These are phyloP conservation scores for Sesamia nonagrioides DNA, from an alignment of 1,140 invertebrate genomes.

Conservation along the genomic window DNA sequence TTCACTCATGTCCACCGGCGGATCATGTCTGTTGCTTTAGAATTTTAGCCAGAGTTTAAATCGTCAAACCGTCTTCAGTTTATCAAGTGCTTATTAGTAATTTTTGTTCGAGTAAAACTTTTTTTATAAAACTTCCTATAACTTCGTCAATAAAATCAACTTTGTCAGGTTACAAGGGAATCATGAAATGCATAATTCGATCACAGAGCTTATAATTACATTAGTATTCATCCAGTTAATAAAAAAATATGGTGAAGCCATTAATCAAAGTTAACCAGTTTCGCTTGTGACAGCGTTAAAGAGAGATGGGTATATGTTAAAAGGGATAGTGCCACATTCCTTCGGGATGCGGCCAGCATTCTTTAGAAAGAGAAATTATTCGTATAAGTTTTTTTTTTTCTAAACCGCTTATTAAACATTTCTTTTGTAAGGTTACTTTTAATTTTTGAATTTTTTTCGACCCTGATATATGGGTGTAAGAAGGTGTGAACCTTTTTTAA, in stretches of 20 bases:
- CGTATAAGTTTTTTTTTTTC: constrained; percentile 64
- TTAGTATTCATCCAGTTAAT: constrained; percentile 61
- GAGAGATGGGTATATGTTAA: constrained; percentile 62
- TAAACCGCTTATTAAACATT: constrained; percentile 67
- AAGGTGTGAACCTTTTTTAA: constrained; percentile 57
- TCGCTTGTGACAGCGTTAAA: constrained; percentile 57
- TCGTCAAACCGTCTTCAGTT: too few species aligned
- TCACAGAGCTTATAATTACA: constrained; percentile 63
- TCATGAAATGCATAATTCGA: constrained; percentile 1
- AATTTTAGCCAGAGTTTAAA: too few species aligned
- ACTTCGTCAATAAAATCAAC: background rate
- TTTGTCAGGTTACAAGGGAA: background rate
- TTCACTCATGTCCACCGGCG: too few species aligned
- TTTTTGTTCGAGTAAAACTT: too few species aligned
- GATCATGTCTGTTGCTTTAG: too few species aligned
- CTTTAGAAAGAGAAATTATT: constrained; percentile 79
- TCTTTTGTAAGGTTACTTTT: constrained; percentile 59
- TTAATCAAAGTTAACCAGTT: constrained; percentile 83
- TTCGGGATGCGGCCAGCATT: constrained; percentile 69
- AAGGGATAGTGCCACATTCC: constrained; percentile 77
- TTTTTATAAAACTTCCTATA: background rate
- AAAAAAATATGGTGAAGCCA: constrained; percentile 68
- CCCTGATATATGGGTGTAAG: constrained; percentile 53
- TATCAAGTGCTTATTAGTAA: too few species aligned
- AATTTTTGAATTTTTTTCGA: constrained; percentile 57